Base-by-base conservation (phyloP, 2,113 vertebrate species). In the Callithrix jacchus region DNA sequence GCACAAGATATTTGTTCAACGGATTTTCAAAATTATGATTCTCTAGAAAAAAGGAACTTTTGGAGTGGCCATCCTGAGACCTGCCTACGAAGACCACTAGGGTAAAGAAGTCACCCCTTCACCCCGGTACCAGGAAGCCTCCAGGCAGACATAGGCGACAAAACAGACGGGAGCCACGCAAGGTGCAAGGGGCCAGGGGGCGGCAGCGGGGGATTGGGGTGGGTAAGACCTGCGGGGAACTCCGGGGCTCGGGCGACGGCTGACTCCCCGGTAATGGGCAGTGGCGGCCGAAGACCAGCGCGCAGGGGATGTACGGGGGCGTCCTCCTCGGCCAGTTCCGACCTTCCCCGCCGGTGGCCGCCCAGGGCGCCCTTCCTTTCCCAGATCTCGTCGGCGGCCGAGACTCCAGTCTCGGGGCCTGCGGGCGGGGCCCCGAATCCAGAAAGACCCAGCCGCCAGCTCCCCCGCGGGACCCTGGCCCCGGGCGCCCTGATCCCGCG, bases 341-440 rank as follows among this genome's bases (percentile, higher is more conserved):
- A 49, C 74, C 49, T 49, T n/a, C 49, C 30, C 54, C 58, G 45
- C 45, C 13, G 35, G 52, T 54, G 27, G 77, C 70, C 6, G 42
- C 74, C 81, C 58, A 13, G 27, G 4, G 40, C 17, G 35, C 56
- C 30, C 2, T 32, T 54, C 30, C 81, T 40, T 18, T 10, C 32
- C 42, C 16, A 11, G 54, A 35, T 52, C 4, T 6, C 2, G 7
- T 2, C 0, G 2, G 0, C 35, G 70, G 3, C 70, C 3, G 2
- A 11, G 52, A 23, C 27, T 54, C 40, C 37, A 27, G 20, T 45
- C 25, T 23, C 6, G 14, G 54, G 54, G 92, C 86, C 86, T 47
- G 77, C 17, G 35, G 52, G 32, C 25, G 20, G 30, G 23, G 4
- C 42, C 54, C 32, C 37, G 16, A 35, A 89, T 37, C 27, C 5